Evolutionary conservation across 2,113 vertebrate species (phyloP), one percentile per base, ranked within the genome.

Genomic region (Callipepla squamata): DNA sequence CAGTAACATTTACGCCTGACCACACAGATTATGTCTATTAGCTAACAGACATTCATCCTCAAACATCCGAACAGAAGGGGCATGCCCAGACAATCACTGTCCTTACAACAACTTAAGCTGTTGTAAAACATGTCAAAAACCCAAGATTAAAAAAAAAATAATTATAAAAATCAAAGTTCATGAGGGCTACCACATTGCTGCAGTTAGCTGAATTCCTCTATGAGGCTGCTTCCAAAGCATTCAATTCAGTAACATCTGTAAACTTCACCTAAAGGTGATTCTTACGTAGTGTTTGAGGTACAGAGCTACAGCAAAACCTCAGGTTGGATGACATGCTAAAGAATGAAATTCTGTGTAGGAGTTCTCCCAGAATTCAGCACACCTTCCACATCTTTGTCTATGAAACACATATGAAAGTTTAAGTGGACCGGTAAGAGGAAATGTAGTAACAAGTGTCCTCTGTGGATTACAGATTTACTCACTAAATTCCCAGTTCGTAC

Each of bases 391-490:
- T 32, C 61, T 55, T 57, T 42, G 80, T 15, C 68, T 58, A 32
- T 32, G 76, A 61, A 34, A 62, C 13, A 10, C 0, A 0, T 12
- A 36, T 32, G 45, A 48, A 47, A 66, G 40, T 0, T 1, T 30
- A 69, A 36, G n/a, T 1, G 82, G 34, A 45, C 51, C 34, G 48
- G 70, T 42, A 80, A 66, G 67, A 4, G 2, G 65, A 51, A 77
- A 11, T 0, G 2, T 3, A 44, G 28, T 10, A 34, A 34, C 62
- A 45, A 11, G n/a, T 25, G 8, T 26, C 73, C 80, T 55, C 68
- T 51, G 51, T 59, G 66, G 19, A 62, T 58, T 59, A 6, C 40
- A 66, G 75, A 59, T 40, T 58, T 20, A 42, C 36, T 77, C 45
- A 51, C 50, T 81, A 76, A 72, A 38, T 22, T 20, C 42, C n/a